Evolutionary conservation across 2,113 vertebrate genomes (phyloP), one percentile per base, ranked within the genome.

Genomic region (Euleptes europaea): DNA sequence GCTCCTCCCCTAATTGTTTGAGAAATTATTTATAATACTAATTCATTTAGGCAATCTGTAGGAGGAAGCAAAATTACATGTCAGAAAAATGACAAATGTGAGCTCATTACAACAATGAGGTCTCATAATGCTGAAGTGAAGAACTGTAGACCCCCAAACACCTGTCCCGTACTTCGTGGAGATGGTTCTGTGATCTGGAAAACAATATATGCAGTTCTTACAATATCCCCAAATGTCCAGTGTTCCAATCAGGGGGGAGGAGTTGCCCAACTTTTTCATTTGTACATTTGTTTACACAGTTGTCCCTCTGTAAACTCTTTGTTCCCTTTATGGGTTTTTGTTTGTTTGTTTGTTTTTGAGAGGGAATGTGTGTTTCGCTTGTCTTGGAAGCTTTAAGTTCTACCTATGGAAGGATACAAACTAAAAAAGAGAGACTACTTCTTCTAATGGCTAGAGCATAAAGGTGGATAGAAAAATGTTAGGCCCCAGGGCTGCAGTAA

Each of bases 401-500:
- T 49, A 78, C 81, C 72, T 73, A 51, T 3, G 77, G 31, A 87
- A 12, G 35, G 10, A 84, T 15, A 38, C 21, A n/a, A n/a, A 71
- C n/a, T 5, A 23, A 31, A 67, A 80, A 69, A 74, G 1, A 19
- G 1, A 76, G 82, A 10, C 1, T 57, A 3, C 35, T 4, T 66
- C 54, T 75, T 66, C 54, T 75, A 76, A 54, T 63, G 47, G 3
- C 1, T 57, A 40, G 67, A 76, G 31, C 21, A 60, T 73, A 33
- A 1, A 89, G 65, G 15, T 70, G 67, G 80, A 66, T 60, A 51
- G 57, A 88, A 79, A 88, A 80, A 75, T 19, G 28, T 60, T 12
- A 80, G 60, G 8, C 85, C 60, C 44, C 35, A 40, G 31, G 65
- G 78, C 31, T 78, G 9, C 83, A 92, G 33, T 72, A 90, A 87